Conservation (phyloP, 2,888 invertebrate genomes). For the Anoplius nigerrimus region DNA sequence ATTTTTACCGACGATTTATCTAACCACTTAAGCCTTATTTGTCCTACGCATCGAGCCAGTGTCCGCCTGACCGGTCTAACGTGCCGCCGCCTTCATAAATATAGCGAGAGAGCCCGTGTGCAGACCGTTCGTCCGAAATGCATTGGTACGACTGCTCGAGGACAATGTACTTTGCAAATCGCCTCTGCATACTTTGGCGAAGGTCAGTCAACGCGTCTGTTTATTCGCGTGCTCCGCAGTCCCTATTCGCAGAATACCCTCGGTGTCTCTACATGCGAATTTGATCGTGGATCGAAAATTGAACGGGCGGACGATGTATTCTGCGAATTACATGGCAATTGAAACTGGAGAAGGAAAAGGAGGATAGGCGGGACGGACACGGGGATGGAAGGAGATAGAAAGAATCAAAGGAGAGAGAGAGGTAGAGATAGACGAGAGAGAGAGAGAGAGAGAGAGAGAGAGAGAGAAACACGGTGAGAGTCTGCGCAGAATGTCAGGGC, state of each 20-base stretch:
- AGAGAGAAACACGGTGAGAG: slow-evolving; percentile 27
- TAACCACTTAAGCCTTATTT: too few relatives aligned
- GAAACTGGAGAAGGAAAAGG: slow-evolving; percentile 40
- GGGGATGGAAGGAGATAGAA: not conserved
- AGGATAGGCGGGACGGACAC: slow-evolving; percentile 16
- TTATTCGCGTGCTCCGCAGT: too few relatives aligned
- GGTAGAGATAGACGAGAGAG: not conserved
- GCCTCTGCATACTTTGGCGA: not conserved
- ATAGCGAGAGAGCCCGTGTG: not conserved
- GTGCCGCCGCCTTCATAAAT: slow-evolving; percentile 15
- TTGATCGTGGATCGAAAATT: not conserved
- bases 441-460: not conserved
- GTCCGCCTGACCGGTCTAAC: too few relatives aligned
- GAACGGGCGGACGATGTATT: slow-evolving; percentile 13
- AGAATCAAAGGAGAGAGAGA: not conserved
- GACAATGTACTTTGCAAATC: not conserved
- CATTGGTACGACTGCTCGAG: not conserved
- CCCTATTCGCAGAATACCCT: too few relatives aligned
- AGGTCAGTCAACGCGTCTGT: not conserved
- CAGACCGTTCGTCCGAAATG: too few relatives aligned
- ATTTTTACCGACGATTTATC: too few relatives aligned
- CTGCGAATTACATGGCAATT: slow-evolving; percentile 34
- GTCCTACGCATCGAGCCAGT: too few relatives aligned
- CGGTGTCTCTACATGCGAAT: too few relatives aligned
- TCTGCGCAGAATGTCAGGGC: slow-evolving; percentile 47